These are phyloP conservation scores for Sinohyriopsis cumingii DNA, from an alignment of 2,888 invertebrate genomes.

Conservation along the genomic window DNA sequence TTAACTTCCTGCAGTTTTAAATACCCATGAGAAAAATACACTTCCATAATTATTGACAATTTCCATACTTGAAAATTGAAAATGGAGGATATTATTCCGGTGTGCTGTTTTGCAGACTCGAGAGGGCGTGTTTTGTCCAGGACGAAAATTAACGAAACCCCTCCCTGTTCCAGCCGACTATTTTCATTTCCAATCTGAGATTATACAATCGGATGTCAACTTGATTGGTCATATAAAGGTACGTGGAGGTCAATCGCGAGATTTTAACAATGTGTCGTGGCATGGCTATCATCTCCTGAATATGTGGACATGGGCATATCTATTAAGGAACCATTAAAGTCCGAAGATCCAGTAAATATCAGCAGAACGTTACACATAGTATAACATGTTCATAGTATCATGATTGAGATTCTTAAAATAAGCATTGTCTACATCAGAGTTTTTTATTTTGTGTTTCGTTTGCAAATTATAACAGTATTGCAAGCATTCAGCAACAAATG, in stretches of 20 bases:
- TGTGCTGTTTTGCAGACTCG: conserved; percentile 41
- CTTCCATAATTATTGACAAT: too few species aligned
- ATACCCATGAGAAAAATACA: neutral
- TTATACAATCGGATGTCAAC: conserved; percentile 17
- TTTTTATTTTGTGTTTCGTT: too few species aligned
- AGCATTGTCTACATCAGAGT: too few species aligned
- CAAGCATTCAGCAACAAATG: too few species aligned
- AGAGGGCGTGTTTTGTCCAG: conserved; percentile 38
- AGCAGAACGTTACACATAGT: too few species aligned
- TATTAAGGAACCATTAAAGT: too few species aligned
- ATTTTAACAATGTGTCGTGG: too few species aligned
- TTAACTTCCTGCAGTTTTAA: neutral
- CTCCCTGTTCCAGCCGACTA: conserved; percentile 36
- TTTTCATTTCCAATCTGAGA: conserved; percentile 50
- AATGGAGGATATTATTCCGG: neutral
- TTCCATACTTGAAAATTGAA: neutral
- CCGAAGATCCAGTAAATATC: too few species aligned
- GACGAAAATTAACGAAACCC: conserved; percentile 36
- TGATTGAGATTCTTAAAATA: too few species aligned
- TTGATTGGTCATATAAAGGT: conserved; percentile 39
- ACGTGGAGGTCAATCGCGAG: neutral
- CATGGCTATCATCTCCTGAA: neutral
- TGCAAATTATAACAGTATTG: too few species aligned
- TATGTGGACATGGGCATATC: neutral
- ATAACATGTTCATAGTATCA: too few species aligned